These are phyloP conservation scores for Metopia argyrocephala DNA, from an alignment of 2,888 invertebrate genomes.

Conservation along the genomic window DNA sequence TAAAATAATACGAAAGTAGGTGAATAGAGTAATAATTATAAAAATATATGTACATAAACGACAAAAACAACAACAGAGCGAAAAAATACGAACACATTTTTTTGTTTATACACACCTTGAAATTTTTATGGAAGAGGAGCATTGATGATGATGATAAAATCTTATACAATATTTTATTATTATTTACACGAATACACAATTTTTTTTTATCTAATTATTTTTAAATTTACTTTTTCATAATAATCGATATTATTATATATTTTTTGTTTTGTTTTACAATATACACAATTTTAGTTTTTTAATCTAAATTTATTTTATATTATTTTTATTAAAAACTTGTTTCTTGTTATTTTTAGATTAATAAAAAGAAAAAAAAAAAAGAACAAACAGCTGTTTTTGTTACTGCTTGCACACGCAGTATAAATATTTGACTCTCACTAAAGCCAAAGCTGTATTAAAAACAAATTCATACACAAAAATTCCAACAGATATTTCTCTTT, in stretches of 20 bases:
- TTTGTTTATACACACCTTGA: constrained; percentile 46
- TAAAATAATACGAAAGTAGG: constrained; percentile 71
- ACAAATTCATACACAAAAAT: neutral
- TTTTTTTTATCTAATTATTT: neutral
- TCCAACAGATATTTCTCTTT: constrained; percentile 12
- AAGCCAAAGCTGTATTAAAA: neutral
- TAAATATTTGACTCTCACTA: neutral
- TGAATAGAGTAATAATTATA: constrained; percentile 73
- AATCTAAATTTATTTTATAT: too few species aligned
- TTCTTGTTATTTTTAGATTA: too few species aligned
- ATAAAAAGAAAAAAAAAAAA: constrained; percentile 5
- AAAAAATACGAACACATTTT: neutral
- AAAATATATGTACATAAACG: constrained; percentile 44
- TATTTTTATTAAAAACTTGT: too few species aligned
- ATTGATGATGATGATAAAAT: neutral
- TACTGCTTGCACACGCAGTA: constrained; percentile 43
- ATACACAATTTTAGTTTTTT: too few species aligned
- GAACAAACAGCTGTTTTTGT: constrained; percentile 45
- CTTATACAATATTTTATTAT: neutral
- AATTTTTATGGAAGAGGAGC: constrained; percentile 37
- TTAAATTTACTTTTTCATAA: neutral
- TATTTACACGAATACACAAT: neutral
- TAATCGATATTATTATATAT: neutral
- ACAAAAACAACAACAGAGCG: constrained; percentile 16
- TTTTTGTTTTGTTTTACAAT: neutral